A percentile compares a stretch with the other conserved stretches of the same genome.
Conservation (phyloP, 2,113 vertebrate genomes). For the Protobothrops flavoviridis region DNA sequence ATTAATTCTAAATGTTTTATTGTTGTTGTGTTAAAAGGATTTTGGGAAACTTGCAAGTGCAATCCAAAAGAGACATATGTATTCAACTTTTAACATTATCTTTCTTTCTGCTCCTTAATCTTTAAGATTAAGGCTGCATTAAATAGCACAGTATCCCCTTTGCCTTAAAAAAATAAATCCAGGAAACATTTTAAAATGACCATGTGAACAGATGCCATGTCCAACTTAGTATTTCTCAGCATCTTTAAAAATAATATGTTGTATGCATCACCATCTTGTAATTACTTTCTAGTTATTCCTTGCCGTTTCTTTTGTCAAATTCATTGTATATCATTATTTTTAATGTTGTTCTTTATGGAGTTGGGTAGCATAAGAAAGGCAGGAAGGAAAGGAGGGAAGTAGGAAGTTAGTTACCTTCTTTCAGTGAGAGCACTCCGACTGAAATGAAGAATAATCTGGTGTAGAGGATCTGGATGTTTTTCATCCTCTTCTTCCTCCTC, state of each 20-base stretch:
- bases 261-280: neutral
- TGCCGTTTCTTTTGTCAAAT: neutral
- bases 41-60: slow-evolving; percentile 4
- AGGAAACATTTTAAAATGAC: neutral
- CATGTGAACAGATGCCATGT: neutral
- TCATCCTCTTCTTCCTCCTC: slow-evolving; percentile 88
- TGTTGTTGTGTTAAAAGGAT: slow-evolving; percentile 5
- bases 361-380: neutral
- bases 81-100: neutral
- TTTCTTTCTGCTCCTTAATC: neutral
- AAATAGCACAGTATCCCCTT: neutral
- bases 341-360: neutral
- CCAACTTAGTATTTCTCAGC: neutral
- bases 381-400: neutral
- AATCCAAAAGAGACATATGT: neutral
- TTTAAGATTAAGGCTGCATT: neutral
- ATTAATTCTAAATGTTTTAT: neutral
- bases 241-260: neutral
- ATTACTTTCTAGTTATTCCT: neutral
- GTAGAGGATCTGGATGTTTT: slow-evolving; percentile 92
- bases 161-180: neutral
- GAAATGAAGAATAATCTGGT: slow-evolving; percentile 96
- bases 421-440: slow-evolving; percentile 95
- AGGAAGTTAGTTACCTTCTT: slow-evolving; percentile 77
- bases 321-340: neutral